phyloP scores from a whole-genome alignment of 2,113 vertebrate species.

The Nerophis ophidion region DNA sequence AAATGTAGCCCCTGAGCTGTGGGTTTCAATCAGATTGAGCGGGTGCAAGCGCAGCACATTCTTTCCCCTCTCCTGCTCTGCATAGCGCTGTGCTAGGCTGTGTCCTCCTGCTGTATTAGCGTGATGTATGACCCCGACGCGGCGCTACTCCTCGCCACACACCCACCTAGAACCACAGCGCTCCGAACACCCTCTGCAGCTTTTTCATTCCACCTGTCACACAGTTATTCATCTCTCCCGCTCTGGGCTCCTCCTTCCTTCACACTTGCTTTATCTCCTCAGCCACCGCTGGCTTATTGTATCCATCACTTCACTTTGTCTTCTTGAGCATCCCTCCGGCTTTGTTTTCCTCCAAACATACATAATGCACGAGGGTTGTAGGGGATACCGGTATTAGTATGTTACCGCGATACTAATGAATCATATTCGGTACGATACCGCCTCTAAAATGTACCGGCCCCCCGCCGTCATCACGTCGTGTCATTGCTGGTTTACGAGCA shows the following conservation, averaged over 20 bases:
- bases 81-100: conserved; percentile 66
- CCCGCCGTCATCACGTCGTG: too few relatives aligned
- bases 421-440: too few relatives aligned
- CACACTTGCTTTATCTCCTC: conserved; percentile 55
- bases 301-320: conserved; percentile 59
- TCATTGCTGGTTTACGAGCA: too few relatives aligned
- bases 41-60: conserved; percentile 69
- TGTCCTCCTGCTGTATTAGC: conserved; percentile 67
- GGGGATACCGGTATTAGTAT: too few relatives aligned
- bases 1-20: conserved; percentile 52
- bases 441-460: too few relatives aligned
- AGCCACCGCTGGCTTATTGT: conserved; percentile 51
- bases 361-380: neutral
- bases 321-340: conserved; percentile 18
- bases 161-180: conserved; percentile 47
- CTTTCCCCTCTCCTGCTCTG: conserved; percentile 63
- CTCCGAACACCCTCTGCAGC: conserved; percentile 53
- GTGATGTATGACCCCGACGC: conserved; percentile 67
- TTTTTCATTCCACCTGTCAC: conserved; percentile 66
- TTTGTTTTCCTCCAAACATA: conserved; percentile 37
- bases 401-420: too few relatives aligned
- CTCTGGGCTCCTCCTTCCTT: conserved; percentile 41
- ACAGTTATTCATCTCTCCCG: conserved; percentile 61
- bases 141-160: conserved; percentile 44
- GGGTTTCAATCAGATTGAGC: conserved; percentile 68